Evolutionary conservation across 2,113 vertebrate genomes (phyloP), one percentile per base, ranked within the genome.

Genomic region (Scopus umbretta): DNA sequence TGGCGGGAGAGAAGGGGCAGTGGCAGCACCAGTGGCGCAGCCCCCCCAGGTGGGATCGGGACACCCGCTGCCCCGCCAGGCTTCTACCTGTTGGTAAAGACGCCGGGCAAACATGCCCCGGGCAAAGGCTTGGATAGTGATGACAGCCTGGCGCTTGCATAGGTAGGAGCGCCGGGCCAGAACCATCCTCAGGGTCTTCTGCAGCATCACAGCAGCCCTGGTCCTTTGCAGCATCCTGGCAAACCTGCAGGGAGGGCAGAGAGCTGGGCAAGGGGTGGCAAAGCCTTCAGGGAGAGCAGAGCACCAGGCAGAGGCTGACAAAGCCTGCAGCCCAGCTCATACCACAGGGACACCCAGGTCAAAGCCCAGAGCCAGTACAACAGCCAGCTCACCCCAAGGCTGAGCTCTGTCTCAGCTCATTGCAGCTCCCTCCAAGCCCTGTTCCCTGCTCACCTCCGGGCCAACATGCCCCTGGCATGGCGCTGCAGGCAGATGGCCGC

Each of bases 91-190:
- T 50, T 36, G 78, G 96, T 97, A 96, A n/a, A 47, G 62, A 15
- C 65, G 76, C 11, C 97, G 96, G 23, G 97, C 97, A 86, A 97
- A 92, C 9, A 71, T 94, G 49, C 98, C 98, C 22, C 96, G 96
- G 88, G 95, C 66, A n/a, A 97, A 98, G 52, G 98, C 98, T 91
- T 98, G 98, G 92, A 98, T 98, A 72, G 98, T 98, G 97, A 98
- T 0, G 2, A 93, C 82, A 87, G 98, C 98, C 81, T 75, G 92
- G 45, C 80, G 74, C 21, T 93, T 80, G 59, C 74, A 61, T 40
- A 97, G 92, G 94, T 97, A 98, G 34, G 93, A 61, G 59, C 86
- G 93, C 14, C 95, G 89, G 80, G 98, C 97, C 70, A 92, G 59
- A 82, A 97, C 63, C 98, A 98, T 98, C 56, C 97, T 86, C 89